Base-by-base conservation (phyloP, 2,113 vertebrate genomes). In the Gymnorhina tibicen region DNA sequence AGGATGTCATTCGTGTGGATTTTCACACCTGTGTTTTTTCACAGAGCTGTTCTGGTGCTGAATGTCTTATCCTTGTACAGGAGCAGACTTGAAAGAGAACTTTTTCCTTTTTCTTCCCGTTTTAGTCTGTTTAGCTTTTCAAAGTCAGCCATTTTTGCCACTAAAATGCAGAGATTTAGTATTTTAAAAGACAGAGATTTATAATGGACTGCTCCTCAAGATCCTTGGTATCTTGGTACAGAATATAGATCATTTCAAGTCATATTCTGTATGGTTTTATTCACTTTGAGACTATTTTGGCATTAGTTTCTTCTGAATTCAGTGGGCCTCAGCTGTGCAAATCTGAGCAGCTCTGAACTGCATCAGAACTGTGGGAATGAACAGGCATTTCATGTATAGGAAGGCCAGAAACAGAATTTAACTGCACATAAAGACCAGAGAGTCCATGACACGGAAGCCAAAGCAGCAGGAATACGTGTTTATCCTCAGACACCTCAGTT, bases 401-500 rank as follows among this genome's bases (percentile, higher is more conserved):
- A 63, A 47, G 30, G 39, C 27, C 64, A 78, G 59, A 84, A 77
- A 24, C 39, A 84, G 64, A 63, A 58, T 81, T 44, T 33, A 50
- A 47, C 32, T 55, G 32, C 44, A 16, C 32, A 73, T 42, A 15
- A 33, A 74, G 33, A 37, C 12, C 50, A 69, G 27, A 10, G 3
- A 76, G 19, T 10, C 27, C 78, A 16, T 3, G 2, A 10, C 10
- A 8, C 30, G 60, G 64, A 70, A 74, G 19, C 44, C 23, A 69
- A 50, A 56, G 20, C 50, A 32, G 0, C 0, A 53, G 4, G 11
- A 47, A 22, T 46, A 6, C 0, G 1, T 49, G 16, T 50, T 91
- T 62, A 60, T 70, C 11, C 35, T 50, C 8, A 22, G 23, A 15
- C 13, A 30, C 50, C 49, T 50, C 70, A 22, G 18, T 37, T 52